Percentiles rank a stretch among this genome's conserved stretches.
phyloP scores from a whole-genome alignment of 2,888 invertebrate species.

The Drosophila merina region DNA sequence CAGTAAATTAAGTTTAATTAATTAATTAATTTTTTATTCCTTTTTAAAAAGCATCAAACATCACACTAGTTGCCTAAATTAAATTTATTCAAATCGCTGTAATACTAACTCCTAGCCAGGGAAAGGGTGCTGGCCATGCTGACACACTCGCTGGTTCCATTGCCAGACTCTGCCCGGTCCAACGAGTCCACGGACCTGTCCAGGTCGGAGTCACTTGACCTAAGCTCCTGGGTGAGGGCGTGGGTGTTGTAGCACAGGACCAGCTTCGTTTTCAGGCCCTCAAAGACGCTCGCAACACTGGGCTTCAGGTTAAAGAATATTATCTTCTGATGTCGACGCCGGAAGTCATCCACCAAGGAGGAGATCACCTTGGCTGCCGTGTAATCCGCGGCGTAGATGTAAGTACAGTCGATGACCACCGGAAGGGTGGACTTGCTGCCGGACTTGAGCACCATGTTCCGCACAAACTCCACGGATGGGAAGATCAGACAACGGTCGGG shows the following conservation, averaged over 20 bases:
- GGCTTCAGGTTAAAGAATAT: conserved; percentile 93
- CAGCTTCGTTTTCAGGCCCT: conserved; percentile 85
- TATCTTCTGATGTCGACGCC: conserved; percentile 89
- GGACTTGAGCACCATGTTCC: conserved; percentile 92
- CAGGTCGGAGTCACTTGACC: conserved; percentile 33
- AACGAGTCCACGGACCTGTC: conserved; percentile 61
- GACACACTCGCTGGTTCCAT: conserved; percentile 49
- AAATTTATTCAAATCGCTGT: conserved; percentile 14
- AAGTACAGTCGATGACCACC: conserved; percentile 93
- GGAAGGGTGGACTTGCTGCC: conserved; percentile 87
- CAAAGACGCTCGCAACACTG: conserved; percentile 91
- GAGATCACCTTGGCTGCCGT: conserved; percentile 93
- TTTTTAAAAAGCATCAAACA: no score
- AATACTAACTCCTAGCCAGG: conserved; percentile 44
- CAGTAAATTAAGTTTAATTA: not conserved
- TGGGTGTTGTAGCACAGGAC: conserved; percentile 78
- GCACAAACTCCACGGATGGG: conserved; percentile 95
- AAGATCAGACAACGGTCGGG: conserved; percentile 95
- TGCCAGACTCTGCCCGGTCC: conserved; percentile 45
- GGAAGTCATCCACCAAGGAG: conserved; percentile 90
- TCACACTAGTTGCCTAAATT: conserved; percentile 1
- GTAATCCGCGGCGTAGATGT: conserved; percentile 94
- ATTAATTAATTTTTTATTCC: no score
- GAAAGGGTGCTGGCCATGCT: conserved; percentile 69
- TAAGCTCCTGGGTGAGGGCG: conserved; percentile 64